Base-by-base conservation (phyloP, 92 coral and sea anemone species). In the Epizoanthus rinbou region DNA sequence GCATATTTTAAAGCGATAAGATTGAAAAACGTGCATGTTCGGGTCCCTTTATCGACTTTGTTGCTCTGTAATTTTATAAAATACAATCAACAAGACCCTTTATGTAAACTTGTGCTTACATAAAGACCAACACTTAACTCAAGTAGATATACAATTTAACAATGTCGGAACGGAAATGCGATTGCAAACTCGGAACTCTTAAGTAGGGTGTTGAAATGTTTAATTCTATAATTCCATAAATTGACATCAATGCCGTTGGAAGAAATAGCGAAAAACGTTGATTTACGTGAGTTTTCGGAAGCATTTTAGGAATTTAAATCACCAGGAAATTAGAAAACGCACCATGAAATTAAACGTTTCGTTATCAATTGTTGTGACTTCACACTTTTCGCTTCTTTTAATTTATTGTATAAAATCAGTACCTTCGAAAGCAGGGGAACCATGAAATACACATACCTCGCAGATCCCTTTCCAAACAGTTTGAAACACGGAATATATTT, bases 141-240 rank as follows among this genome's bases (percentile, higher is more conserved):
- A 62, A 78, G 82, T 37, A 57, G 63, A 31, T 62, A 67, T 66
- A 54, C 66, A 28, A 25, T 33, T 22, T 37, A 67, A 67, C 64
- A 81, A 69, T 81, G 76, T 8, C 24, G 50, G 47, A 67, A 60
- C 74, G 75, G 85, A 66, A 67, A 50, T 81, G 22, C 25, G 45
- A 14, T 31, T 72, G 41, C 68, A 53, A 71, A 76, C 31, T 65
- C 63, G 68, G 76, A 64, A 66, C 19, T 43, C 24, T 35, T 64
- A 50, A 85, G 84, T 50, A 23, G 71, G 70, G 63, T 66, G 85
- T 81, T 81, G 85, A 81, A 81, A n/a, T 66, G 85, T 66, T 67
- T 67, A 15, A 66, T 56, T 10, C 67, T 57, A 53, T 52, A 15
- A 66, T 53, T 10, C 67, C 73, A 53, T 57, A 50, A 81, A 66